These are phyloP conservation scores for Melolontha melolontha DNA, from an alignment of 2,888 invertebrate genomes.

Conservation along the genomic window DNA sequence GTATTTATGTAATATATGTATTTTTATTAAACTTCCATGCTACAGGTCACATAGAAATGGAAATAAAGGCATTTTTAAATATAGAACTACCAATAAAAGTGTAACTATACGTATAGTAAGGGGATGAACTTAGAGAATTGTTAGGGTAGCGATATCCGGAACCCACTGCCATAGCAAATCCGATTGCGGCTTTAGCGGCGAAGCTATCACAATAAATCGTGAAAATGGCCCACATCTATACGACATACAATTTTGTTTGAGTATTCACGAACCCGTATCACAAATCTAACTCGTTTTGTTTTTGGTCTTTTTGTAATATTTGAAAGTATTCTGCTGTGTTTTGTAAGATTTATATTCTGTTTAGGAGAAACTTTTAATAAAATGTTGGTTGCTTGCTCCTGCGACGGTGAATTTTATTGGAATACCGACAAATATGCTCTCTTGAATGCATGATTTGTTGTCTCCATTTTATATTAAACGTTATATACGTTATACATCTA, in stretches of 20 bases:
- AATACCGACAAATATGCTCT: constrained; percentile 39
- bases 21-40: constrained; percentile 12
- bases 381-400: constrained; percentile 34
- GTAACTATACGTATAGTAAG: constrained; percentile 53
- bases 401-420: constrained; percentile 38
- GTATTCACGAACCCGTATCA: constrained; percentile 58
- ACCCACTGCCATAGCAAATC: constrained; percentile 56
- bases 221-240: constrained; percentile 61
- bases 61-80: constrained; percentile 51
- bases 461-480: constrained; percentile 38
- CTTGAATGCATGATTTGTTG: constrained; percentile 39
- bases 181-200: constrained; percentile 63
- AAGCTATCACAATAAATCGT: constrained; percentile 63
- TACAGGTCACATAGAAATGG: constrained; percentile 22
- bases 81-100: constrained; percentile 56
- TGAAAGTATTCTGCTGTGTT: constrained; percentile 41
- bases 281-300: constrained; percentile 55
- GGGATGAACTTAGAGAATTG: constrained; percentile 41
- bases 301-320: constrained; percentile 40
- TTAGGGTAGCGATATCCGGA: constrained; percentile 45
- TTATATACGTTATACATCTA: constrained; percentile 34
- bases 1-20: constrained; percentile 2
- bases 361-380: constrained; percentile 42
- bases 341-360: constrained; percentile 40
- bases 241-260: constrained; percentile 61